A percentile compares a stretch with the other conserved stretches of the same genome.
Evolutionary conservation across 2,797 vertebrate species (phyloP).

Genomic region (Syngnathus rostellatus): DNA sequence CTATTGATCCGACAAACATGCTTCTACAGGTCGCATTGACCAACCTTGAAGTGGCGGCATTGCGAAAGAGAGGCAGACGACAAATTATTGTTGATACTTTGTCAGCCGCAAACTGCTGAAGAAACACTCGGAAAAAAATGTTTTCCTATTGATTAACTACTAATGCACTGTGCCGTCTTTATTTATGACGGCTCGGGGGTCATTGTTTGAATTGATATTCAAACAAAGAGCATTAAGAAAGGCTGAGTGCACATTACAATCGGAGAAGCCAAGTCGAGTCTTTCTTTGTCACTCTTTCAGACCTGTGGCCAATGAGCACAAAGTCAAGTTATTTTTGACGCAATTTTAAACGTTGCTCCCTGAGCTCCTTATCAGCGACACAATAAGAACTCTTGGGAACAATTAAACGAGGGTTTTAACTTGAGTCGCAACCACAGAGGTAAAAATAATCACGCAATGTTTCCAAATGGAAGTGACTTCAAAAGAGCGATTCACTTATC

Average conservation of each 20-base stretch:
- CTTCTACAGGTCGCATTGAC: slow-evolving; percentile 78
- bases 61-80: slow-evolving; percentile 24
- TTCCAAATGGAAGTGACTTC: slow-evolving; percentile 71
- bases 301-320: slow-evolving; percentile 54
- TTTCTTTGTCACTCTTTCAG: slow-evolving; percentile 42
- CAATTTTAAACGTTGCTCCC: slow-evolving; percentile 83
- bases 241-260: slow-evolving; percentile 21
- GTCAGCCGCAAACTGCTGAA: slow-evolving; percentile 34
- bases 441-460: slow-evolving; percentile 74
- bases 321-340: slow-evolving; percentile 78
- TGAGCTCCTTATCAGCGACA: slow-evolving; percentile 86
- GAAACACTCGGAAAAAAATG: slow-evolving; percentile 11
- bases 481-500: slow-evolving; percentile 68
- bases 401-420: slow-evolving; percentile 85
- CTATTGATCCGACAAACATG: slow-evolving; percentile 83
- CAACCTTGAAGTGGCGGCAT: slow-evolving; percentile 55
- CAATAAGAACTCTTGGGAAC: slow-evolving; percentile 86
- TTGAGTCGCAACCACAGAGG: slow-evolving; percentile 69
- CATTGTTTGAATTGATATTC: slow-evolving; percentile 29
- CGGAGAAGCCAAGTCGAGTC: background rate
- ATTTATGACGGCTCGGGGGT: slow-evolving; percentile 17
- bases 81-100: slow-evolving; percentile 40
- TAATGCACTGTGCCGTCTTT: slow-evolving; percentile 13
- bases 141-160: slow-evolving; percentile 26
- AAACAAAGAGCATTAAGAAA: slow-evolving; percentile 16